Conservation (phyloP, 2,888 invertebrate species). For the Drosophila robusta region DNA sequence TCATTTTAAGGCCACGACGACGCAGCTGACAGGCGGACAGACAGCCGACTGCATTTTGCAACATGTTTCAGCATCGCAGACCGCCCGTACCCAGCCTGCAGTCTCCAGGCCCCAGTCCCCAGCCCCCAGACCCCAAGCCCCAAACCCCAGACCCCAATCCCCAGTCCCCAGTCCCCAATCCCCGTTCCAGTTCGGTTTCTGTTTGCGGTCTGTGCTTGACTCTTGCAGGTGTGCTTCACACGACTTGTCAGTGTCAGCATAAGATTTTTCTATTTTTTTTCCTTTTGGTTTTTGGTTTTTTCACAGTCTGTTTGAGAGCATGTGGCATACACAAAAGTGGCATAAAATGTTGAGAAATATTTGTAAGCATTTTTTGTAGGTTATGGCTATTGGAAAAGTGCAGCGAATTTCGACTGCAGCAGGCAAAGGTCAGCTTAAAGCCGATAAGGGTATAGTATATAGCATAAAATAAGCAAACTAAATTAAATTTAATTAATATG, state of each 20-base stretch:
- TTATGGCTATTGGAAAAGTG: slow-evolving; percentile 36
- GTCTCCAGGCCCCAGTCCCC: neutral
- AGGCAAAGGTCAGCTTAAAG: slow-evolving; percentile 25
- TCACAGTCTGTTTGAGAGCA: slow-evolving; percentile 51
- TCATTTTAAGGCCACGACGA: slow-evolving; percentile 73
- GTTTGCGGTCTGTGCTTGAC: slow-evolving; percentile 69
- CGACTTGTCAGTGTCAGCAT: slow-evolving; percentile 80
- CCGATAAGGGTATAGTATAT: too few relatives aligned
- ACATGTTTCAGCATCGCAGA: slow-evolving; percentile 56
- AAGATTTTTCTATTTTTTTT: slow-evolving; percentile 47
- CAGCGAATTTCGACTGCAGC: slow-evolving; percentile 5
- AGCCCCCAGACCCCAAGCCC: slow-evolving; percentile 6
- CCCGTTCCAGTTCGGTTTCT: slow-evolving; percentile 49
- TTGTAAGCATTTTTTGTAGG: slow-evolving; percentile 25
- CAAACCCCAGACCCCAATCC: slow-evolving; percentile 12
- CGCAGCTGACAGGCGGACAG: slow-evolving; percentile 64
- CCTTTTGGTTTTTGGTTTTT: slow-evolving; percentile 21
- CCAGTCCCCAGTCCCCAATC: slow-evolving; percentile 15
- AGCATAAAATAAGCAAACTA: too few relatives aligned
- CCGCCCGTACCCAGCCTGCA: slow-evolving; percentile 2
- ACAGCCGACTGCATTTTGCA: slow-evolving; percentile 66
- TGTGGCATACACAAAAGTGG: slow-evolving; percentile 59
- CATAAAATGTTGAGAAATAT: slow-evolving; percentile 39
- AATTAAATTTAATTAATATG: too few relatives aligned
- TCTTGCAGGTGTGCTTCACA: slow-evolving; percentile 80